phyloP scores from a whole-genome alignment of 1,140 invertebrate genomes.

The Cardiocondyla obscurior region DNA sequence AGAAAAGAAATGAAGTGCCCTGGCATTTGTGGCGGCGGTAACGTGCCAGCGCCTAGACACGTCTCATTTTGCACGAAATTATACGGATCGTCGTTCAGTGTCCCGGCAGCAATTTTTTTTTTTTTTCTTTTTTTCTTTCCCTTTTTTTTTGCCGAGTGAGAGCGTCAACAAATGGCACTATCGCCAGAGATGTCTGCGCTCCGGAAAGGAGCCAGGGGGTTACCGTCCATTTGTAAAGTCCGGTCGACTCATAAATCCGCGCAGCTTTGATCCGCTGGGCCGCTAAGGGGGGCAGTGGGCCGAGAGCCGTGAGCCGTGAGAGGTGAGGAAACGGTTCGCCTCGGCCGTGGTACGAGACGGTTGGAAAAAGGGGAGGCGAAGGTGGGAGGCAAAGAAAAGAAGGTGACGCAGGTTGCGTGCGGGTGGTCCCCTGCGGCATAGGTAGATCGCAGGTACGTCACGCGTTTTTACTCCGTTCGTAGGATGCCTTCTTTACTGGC shows the following conservation, averaged over 20 bases:
- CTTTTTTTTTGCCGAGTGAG: not conserved
- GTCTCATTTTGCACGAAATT: conserved; percentile 19
- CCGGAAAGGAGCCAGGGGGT: conserved; percentile 49
- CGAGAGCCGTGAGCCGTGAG: conserved; percentile 23
- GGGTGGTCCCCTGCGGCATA: conserved; percentile 80
- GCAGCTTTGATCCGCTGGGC: conserved; percentile 39
- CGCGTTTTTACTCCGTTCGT: conserved; percentile 72
- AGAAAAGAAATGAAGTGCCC: not conserved
- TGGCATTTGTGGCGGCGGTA: not conserved
- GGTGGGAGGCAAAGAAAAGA: conserved; percentile 68
- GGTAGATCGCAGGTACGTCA: conserved; percentile 72
- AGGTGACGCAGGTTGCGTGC: conserved; percentile 75
- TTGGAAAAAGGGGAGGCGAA: conserved; percentile 55
- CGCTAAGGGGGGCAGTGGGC: conserved; percentile 43
- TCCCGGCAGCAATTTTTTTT: conserved; percentile 12
- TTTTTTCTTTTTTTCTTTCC: too few species aligned
- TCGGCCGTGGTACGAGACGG: not conserved
- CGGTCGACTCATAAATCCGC: conserved; percentile 66
- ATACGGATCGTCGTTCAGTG: not conserved
- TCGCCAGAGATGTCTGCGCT: conserved; percentile 4
- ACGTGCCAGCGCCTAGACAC: not conserved
- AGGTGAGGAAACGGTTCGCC: conserved; percentile 21
- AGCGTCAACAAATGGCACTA: conserved; percentile 44
- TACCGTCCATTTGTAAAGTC: conserved; percentile 64
- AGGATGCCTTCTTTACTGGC: conserved; percentile 64